A percentile compares a stretch with the other conserved stretches of the same genome.
These are phyloP conservation scores for Australoheros scitulus DNA, from an alignment of 2,113 vertebrate genomes.

Conservation along the genomic window DNA sequence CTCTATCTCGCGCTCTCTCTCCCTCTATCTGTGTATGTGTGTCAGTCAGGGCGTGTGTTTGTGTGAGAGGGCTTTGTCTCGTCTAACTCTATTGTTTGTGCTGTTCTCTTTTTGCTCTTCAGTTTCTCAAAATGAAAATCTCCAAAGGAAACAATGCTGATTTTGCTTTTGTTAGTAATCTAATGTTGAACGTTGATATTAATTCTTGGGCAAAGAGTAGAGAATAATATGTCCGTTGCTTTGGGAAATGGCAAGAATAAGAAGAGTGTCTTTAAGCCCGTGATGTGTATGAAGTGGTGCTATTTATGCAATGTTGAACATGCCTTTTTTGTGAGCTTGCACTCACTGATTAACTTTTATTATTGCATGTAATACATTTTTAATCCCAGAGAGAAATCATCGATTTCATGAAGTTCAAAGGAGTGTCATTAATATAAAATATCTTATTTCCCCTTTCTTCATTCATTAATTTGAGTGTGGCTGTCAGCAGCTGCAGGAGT, in stretches of 20 bases:
- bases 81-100: constrained; percentile 28
- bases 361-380: constrained; percentile 72
- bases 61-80: constrained; percentile 19
- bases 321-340: constrained; percentile 44
- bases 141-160: constrained; percentile 11
- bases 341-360: constrained; percentile 73
- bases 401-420: constrained; percentile 61
- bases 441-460: constrained; percentile 58
- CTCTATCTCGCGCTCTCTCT: background rate
- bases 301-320: constrained; percentile 11
- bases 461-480: constrained; percentile 66
- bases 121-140: constrained; percentile 3
- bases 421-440: constrained; percentile 75
- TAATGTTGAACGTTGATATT: background rate
- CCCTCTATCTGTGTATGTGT: background rate
- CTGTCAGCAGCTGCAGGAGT: constrained; percentile 52
- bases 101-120: background rate
- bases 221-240: constrained; percentile 21
- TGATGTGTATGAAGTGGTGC: constrained; percentile 23
- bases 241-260: constrained; percentile 12
- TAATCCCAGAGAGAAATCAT: constrained; percentile 65
- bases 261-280: background rate
- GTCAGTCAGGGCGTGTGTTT: background rate
- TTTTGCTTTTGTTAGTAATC: constrained; percentile 17
- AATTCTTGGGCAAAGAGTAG: constrained; percentile 26